Evolutionary conservation across 2,888 invertebrate species (phyloP).

Genomic region (Cartodere bifasciata): DNA sequence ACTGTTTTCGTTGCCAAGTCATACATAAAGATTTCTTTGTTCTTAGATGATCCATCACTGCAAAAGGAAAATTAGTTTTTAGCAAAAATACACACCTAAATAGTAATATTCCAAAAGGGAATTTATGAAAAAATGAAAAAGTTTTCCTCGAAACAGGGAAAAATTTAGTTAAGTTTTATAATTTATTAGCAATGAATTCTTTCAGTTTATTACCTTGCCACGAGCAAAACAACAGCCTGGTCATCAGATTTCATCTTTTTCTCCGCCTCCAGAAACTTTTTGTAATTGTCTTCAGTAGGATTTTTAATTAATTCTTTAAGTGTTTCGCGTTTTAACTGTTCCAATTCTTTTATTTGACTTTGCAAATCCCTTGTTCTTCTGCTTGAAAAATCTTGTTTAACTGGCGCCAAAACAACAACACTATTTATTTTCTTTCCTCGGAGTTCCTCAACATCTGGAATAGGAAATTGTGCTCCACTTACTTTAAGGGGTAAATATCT

Average conservation of each 20-base stretch:
- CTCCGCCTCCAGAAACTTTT: conserved; percentile 68
- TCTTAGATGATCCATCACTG: too few species aligned
- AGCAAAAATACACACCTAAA: too few species aligned
- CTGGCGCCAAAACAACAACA: conserved; percentile 74
- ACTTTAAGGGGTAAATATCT: conserved; percentile 75
- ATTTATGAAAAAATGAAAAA: too few species aligned
- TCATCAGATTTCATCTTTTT: conserved; percentile 58
- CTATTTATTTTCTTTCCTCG: conserved; percentile 68
- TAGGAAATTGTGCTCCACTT: conserved; percentile 71
- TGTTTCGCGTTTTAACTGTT: conserved; percentile 44
- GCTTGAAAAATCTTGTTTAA: conserved; percentile 51
- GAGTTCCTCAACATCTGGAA: conserved; percentile 65
- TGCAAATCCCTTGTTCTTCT: conserved; percentile 43
- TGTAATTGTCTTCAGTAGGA: conserved; percentile 65
- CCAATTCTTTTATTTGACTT: conserved; percentile 40
- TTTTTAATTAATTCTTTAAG: conserved; percentile 63
- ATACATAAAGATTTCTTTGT: conserved; percentile 75
- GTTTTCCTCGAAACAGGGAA: too few species aligned
- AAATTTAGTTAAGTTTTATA: too few species aligned
- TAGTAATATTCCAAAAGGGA: too few species aligned
- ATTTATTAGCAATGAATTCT: too few species aligned
- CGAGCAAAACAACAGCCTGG: conserved; percentile 71
- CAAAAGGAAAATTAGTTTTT: too few species aligned
- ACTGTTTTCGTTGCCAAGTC: conserved; percentile 62
- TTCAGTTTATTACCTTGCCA: conserved; percentile 74